These are phyloP conservation scores for Diloba caeruleocephala DNA, from an alignment of 2,888 invertebrate species.

Conservation along the genomic window DNA sequence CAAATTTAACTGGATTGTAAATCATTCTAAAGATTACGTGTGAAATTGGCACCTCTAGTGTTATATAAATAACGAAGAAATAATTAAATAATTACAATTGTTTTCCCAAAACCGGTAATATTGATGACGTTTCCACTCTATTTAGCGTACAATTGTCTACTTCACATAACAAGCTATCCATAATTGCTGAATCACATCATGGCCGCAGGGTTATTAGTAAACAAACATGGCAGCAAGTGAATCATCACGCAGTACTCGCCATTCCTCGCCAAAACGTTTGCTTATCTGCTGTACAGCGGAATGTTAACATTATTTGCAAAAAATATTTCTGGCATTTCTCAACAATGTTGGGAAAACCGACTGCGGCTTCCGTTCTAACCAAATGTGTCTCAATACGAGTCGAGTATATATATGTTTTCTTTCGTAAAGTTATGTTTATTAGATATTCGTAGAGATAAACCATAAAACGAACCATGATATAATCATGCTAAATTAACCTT, in stretches of 20 bases:
- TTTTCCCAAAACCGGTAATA: not conserved
- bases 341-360: slow-evolving; percentile 19
- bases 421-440: slow-evolving; percentile 29
- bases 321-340: too few relatives aligned
- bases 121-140: slow-evolving; percentile 6
- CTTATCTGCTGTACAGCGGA: slow-evolving; percentile 9
- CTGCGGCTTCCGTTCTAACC: too few relatives aligned
- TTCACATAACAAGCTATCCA: slow-evolving; percentile 25
- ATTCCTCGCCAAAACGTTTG: slow-evolving; percentile 23
- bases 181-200: slow-evolving; percentile 62
- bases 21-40: too few relatives aligned
- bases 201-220: slow-evolving; percentile 57
- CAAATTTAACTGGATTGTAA: too few relatives aligned
- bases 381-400: too few relatives aligned
- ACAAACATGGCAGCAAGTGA: slow-evolving; percentile 67
- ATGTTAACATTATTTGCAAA: slow-evolving; percentile 10
- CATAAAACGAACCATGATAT: slow-evolving; percentile 26
- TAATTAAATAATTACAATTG: not conserved
- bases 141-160: slow-evolving; percentile 21
- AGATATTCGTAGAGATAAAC: slow-evolving; percentile 43
- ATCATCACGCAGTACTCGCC: slow-evolving; percentile 52
- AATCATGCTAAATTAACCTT: slow-evolving; percentile 29
- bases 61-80: not conserved
- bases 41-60: not conserved
- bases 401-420: too few relatives aligned